Conservation (phyloP, 37 sponge, comb jelly and placozoan species). For the Hexactinellida sp. region DNA sequence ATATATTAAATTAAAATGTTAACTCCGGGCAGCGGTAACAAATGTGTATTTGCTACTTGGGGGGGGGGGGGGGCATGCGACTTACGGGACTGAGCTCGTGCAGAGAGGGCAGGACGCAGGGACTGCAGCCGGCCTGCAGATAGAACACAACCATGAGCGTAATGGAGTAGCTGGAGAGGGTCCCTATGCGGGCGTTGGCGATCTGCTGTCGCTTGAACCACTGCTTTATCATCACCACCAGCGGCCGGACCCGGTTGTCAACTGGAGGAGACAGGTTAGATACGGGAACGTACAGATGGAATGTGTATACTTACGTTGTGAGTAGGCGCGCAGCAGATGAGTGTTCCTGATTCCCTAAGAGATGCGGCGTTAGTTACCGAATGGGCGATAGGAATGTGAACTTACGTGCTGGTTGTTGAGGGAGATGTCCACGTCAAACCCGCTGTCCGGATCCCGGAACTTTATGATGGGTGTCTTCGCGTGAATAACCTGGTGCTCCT, state of each 20-base stretch:
- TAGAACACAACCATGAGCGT: conserved; percentile 26
- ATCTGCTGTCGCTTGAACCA: conserved; percentile 27
- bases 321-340: background rate
- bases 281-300: background rate
- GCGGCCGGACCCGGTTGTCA: conserved; percentile 21
- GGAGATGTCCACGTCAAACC: conserved; percentile 26
- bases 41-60: too few relatives aligned
- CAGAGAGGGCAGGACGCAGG: conserved; percentile 24
- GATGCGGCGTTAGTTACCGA: background rate
- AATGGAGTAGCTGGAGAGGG: conserved; percentile 23
- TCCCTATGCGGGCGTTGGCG: conserved; percentile 20
- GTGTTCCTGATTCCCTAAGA: background rate
- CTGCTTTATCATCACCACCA: conserved; percentile 17
- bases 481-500: conserved; percentile 1
- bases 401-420: conserved; percentile 27
- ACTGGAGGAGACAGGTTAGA: conserved; percentile 12
- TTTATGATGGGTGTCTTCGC: conserved; percentile 36
- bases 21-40: too few relatives aligned
- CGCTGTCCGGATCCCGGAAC: conserved; percentile 19
- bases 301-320: background rate
- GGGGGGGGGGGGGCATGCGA: background rate
- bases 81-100: background rate
- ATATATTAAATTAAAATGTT: too few relatives aligned
- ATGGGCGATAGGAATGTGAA: background rate
- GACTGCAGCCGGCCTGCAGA: conserved; percentile 21